A percentile compares a stretch with the other conserved stretches of the same genome.
Conservation (phyloP, 2,888 invertebrate genomes). For the Busseola fusca region DNA sequence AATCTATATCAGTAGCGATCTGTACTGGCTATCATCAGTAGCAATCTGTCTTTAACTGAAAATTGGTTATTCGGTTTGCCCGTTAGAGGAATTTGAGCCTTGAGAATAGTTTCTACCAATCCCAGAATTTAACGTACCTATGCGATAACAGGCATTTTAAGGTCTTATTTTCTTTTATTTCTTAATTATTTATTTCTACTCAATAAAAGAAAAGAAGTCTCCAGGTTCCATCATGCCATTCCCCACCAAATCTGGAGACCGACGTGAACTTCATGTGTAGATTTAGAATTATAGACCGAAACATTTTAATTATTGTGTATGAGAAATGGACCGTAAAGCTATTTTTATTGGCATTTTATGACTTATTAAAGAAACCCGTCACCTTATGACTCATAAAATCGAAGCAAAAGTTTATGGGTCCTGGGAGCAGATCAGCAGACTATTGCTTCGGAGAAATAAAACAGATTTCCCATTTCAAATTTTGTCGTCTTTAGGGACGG, state of each 20-base stretch:
- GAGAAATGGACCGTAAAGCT: constrained; percentile 47
- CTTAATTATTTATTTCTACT: no score
- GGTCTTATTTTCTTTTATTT: background rate
- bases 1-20: no score
- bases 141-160: background rate
- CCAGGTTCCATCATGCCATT: background rate
- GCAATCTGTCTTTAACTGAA: background rate
- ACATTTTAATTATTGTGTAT: constrained; percentile 45
- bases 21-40: background rate
- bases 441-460: constrained; percentile 35
- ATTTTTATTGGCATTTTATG: constrained; percentile 50
- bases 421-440: constrained; percentile 19
- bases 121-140: background rate
- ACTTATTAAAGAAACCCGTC: constrained; percentile 47
- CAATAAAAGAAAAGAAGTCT: background rate
- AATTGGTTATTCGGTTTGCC: background rate
- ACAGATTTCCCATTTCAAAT: constrained; percentile 39
- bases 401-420: constrained; percentile 38
- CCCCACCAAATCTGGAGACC: constrained; percentile 15
- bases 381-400: constrained; percentile 38
- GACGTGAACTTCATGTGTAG: background rate
- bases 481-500: constrained; percentile 46
- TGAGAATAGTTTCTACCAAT: background rate
- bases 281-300: constrained; percentile 16
- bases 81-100: background rate